Evolutionary conservation across 2,888 invertebrate genomes (phyloP).

Genomic region (Lingula anatina): DNA sequence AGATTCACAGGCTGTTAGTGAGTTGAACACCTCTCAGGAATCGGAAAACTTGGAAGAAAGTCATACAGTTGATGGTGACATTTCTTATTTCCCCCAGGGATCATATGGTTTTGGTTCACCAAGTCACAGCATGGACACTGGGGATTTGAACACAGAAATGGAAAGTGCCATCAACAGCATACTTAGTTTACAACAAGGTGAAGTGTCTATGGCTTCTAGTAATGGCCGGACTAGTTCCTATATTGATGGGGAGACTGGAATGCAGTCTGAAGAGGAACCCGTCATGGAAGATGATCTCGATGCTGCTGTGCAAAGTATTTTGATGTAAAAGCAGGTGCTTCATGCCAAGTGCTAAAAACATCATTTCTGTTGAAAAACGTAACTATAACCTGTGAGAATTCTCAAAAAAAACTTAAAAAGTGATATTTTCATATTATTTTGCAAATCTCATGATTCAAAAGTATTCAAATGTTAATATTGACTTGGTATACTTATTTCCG

Average conservation of each 20-base stretch:
- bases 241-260: too few species aligned
- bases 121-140: too few species aligned
- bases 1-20: too few species aligned
- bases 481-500: background rate
- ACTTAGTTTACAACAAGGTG: too few species aligned
- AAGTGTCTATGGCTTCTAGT: too few species aligned
- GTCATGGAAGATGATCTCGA: slow-evolving; percentile 56
- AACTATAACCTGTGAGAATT: background rate
- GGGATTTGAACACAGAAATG: slow-evolving; percentile 58
- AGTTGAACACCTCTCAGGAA: too few species aligned
- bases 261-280: too few species aligned
- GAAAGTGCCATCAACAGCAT: slow-evolving; percentile 77
- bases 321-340: slow-evolving; percentile 29
- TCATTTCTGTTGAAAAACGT: background rate
- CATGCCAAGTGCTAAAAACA: background rate
- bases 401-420: background rate
- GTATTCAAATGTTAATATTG: background rate
- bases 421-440: slow-evolving; percentile 1
- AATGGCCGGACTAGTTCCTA: too few species aligned
- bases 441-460: background rate
- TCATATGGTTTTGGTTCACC: too few species aligned
- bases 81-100: too few species aligned
- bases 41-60: too few species aligned
- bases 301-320: slow-evolving; percentile 58
- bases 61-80: too few species aligned